Evolutionary conservation across 92 coral and sea anemone genomes (phyloP).

Genomic region (Epizoanthus ramosus): DNA sequence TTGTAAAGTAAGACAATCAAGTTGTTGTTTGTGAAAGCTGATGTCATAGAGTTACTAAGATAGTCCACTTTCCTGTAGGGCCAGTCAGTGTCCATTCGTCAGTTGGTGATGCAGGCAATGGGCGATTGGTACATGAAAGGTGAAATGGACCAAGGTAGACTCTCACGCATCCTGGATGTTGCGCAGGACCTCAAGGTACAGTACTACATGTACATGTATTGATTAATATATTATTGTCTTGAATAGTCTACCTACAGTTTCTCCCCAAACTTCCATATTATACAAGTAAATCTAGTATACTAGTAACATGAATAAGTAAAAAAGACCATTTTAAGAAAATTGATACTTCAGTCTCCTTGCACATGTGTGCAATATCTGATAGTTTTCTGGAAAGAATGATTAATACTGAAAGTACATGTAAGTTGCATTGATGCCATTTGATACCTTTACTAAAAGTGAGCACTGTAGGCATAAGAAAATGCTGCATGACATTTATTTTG

Average conservation of each 20-base stretch:
- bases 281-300: no score
- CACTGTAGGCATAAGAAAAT: no score
- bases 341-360: no score
- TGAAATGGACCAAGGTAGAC: constrained; percentile 86
- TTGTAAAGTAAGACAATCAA: no score
- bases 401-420: no score
- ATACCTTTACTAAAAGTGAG: neutral
- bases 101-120: constrained; percentile 98
- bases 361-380: no score
- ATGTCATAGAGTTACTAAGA: neutral
- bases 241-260: neutral
- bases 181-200: constrained; percentile 97
- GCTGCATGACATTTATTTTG: no score
- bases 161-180: constrained; percentile 94
- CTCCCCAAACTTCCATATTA: no score
- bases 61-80: constrained; percentile 54
- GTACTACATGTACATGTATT: neutral
- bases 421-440: neutral
- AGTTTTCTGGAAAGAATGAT: no score
- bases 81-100: constrained; percentile 97
- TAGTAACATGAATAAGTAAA: no score
- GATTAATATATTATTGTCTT: no score
- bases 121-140: constrained; percentile 99
- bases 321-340: no score
- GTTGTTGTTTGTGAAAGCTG: neutral